Evolutionary conservation across 2,888 invertebrate species (phyloP), one percentile per base, ranked within the genome.

Genomic region (Pristionchus fissidentatus): DNA sequence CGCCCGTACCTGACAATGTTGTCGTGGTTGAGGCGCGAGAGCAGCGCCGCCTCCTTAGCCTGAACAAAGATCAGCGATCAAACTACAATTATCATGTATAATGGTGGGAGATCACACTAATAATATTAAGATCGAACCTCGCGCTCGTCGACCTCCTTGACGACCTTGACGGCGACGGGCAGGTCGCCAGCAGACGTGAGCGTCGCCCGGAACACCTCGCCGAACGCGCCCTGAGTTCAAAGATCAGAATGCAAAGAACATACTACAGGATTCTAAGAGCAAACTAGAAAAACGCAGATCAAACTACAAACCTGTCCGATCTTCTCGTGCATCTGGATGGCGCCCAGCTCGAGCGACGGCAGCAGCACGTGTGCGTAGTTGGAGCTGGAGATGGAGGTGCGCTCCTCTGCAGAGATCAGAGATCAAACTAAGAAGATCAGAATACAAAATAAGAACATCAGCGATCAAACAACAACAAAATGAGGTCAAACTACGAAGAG

Each of bases 1-100:
- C 0, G 97, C 93, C 97, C 97, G 55, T 55, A 55, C 66, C 66
- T 66, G 75, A 98, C 97, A 91, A 98, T 97, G 93, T 98, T 98
- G 0, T 96, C 96, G 94, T 98, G 98, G 86, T 96, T 95, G 85
- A 98, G 93, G 93, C 97, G 97, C 0, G 96, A 96, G 94, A 98
- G 97, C 83, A 97, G 94, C 26, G 80, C 80, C 3, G 80, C 80
- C 43, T 80, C 80, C 22, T 80, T 80, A 1, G 80, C 80, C 80
- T 80, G 41, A 1, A 29, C 22, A 8, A 41, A 26, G 75, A 46
- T 29, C 26, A 29, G 29, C 3, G 26, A 75, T 38, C 15, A 43
- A 41, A 35, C 29, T 29, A 7, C 22, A 75, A 46, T 7, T 15
- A 46, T 26, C 43, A 75, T 26, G 29, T 19, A 5, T 38, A 35